These are phyloP conservation scores for Pheosia gnoma DNA, from an alignment of 2,888 invertebrate genomes.

Conservation along the genomic window DNA sequence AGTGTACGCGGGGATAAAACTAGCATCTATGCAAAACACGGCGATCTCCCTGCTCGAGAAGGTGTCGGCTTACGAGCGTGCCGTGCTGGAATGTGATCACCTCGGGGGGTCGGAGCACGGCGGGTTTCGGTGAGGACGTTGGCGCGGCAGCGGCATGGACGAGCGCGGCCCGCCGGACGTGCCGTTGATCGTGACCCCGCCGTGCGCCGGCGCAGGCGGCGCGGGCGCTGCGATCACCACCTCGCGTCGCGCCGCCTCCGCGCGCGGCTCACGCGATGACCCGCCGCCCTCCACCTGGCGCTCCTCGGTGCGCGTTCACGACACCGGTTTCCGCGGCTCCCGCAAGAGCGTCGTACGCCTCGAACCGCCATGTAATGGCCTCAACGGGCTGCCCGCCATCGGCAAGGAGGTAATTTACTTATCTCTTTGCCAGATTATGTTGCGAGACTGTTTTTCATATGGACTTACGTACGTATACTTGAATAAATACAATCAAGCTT, in stretches of 20 bases:
- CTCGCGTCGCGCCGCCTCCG: constrained; percentile 70
- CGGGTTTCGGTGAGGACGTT: constrained; percentile 82
- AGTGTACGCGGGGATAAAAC: constrained; percentile 53
- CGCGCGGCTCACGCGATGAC: constrained; percentile 74
- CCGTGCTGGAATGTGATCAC: constrained; percentile 80
- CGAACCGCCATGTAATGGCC: constrained; percentile 86
- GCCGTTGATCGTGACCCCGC: constrained; percentile 78
- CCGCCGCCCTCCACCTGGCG: constrained; percentile 82
- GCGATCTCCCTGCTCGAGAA: constrained; percentile 77
- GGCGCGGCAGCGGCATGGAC: constrained; percentile 83
- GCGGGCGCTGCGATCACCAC: constrained; percentile 69
- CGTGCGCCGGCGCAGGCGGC: constrained; percentile 53
- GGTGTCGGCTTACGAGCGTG: constrained; percentile 75
- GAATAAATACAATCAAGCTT: not conserved
- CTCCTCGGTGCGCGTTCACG: constrained; percentile 86
- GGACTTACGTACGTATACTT: not conserved
- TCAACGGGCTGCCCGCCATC: constrained; percentile 82
- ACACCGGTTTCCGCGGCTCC: constrained; percentile 86
- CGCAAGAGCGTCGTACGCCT: constrained; percentile 86
- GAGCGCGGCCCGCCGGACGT: constrained; percentile 82
- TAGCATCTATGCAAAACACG: constrained; percentile 81
- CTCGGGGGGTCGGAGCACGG: constrained; percentile 74
- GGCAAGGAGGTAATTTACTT: constrained; percentile 82
- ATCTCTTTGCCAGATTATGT: constrained; percentile 59
- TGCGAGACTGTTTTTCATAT: constrained; percentile 7